Evolutionary conservation across 2,113 vertebrate genomes (phyloP).

Genomic region (Ciconia boyciana): DNA sequence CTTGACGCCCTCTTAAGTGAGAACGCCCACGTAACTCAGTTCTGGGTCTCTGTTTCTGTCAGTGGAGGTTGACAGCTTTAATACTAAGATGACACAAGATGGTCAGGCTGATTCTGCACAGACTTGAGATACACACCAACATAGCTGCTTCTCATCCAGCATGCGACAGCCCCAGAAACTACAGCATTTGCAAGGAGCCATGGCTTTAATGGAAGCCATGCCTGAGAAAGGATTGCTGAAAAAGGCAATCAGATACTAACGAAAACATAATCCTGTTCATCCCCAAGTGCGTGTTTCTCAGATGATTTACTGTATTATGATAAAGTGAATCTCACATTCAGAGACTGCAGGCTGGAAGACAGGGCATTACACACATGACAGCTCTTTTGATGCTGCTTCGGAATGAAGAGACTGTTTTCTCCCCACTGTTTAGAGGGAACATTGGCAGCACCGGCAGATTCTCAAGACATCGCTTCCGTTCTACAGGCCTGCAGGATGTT

Average conservation of each 20-base stretch:
- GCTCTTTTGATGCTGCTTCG: constrained; percentile 12
- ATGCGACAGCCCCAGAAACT: background rate
- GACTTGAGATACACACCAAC: background rate
- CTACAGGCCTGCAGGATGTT: background rate
- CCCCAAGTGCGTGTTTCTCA: background rate
- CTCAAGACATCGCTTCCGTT: background rate
- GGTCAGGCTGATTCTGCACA: background rate
- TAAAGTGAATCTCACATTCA: background rate
- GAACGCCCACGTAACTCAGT: fast-evolving
- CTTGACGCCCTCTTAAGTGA: background rate
- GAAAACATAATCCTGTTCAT: background rate
- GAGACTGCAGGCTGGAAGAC: background rate
- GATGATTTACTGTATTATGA: background rate
- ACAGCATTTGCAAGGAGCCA: background rate
- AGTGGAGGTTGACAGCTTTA: background rate
- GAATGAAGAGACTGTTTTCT: background rate
- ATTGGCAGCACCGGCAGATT: background rate
- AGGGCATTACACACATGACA: background rate
- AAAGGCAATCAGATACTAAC: background rate
- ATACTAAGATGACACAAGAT: background rate
- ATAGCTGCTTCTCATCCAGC: background rate
- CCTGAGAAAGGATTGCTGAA: background rate
- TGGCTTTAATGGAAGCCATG: background rate
- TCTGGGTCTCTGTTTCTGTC: background rate
- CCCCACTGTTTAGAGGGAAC: background rate